Conservation (phyloP, 2,797 vertebrate species). For the Taeniopygia guttata region DNA sequence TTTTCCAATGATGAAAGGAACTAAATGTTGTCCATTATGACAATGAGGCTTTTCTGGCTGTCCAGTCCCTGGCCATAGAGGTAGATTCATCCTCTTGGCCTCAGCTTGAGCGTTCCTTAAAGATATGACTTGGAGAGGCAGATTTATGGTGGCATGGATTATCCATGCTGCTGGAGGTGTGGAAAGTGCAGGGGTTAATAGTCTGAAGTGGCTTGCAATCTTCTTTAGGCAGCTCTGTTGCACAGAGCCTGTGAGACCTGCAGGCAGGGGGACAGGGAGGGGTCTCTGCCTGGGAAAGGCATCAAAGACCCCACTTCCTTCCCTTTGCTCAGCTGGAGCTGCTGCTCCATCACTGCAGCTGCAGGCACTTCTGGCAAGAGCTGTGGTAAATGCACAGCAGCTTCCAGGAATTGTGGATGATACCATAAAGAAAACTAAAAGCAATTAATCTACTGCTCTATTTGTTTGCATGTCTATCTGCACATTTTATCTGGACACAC, state of each 20-base stretch:
- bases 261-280: neutral
- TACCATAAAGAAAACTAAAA: neutral
- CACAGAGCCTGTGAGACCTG: neutral
- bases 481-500: neutral
- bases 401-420: neutral
- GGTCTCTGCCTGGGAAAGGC: neutral
- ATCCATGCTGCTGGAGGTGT: neutral
- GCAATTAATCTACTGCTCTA: neutral
- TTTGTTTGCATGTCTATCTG: neutral
- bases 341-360: neutral
- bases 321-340: neutral
- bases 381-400: neutral
- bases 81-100: neutral
- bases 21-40: neutral
- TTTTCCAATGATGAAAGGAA: neutral
- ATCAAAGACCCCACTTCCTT: neutral
- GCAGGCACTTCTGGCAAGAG: neutral
- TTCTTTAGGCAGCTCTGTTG: neutral
- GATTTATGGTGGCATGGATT: neutral
- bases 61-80: neutral
- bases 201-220: neutral
- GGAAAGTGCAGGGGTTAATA: neutral
- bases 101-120: accelerated
- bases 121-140: neutral
- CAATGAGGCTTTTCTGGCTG: neutral